Evolutionary conservation across 2,888 invertebrate genomes (phyloP).

Genomic region (Noctua janthina): DNA sequence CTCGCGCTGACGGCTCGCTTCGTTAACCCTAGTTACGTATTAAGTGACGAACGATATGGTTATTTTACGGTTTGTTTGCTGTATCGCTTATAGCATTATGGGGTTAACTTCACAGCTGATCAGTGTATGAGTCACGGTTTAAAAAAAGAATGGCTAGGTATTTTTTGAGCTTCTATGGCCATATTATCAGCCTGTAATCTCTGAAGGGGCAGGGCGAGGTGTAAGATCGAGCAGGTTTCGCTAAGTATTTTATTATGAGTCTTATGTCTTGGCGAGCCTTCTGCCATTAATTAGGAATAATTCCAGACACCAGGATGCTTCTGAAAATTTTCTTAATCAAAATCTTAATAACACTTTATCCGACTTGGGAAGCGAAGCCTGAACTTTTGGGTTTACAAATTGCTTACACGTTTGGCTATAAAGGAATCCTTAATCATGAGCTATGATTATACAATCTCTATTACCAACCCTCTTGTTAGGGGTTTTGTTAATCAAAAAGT

Average conservation of each 20-base stretch:
- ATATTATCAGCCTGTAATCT: not conserved
- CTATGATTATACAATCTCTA: not conserved
- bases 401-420: not conserved
- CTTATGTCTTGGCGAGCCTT: not conserved
- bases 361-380: too few species aligned
- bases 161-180: not conserved
- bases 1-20: slow-evolving; percentile 53
- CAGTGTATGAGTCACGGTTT: slow-evolving; percentile 15
- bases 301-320: not conserved
- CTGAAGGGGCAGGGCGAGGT: not conserved
- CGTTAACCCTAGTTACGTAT: slow-evolving; percentile 62
- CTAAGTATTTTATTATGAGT: not conserved
- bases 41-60: slow-evolving; percentile 64
- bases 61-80: slow-evolving; percentile 67
- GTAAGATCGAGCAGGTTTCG: not conserved
- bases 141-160: not conserved
- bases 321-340: not conserved
- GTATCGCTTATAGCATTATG: slow-evolving; percentile 45
- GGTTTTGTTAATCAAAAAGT: not conserved
- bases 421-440: not conserved
- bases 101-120: slow-evolving; percentile 50
- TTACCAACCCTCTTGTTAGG: not conserved
- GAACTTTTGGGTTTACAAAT: not conserved
- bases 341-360: too few species aligned
- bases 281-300: not conserved